Evolutionary conservation across 2,888 invertebrate species (phyloP), one percentile per base, ranked within the genome.

Genomic region (Megastigmus dorsalis): DNA sequence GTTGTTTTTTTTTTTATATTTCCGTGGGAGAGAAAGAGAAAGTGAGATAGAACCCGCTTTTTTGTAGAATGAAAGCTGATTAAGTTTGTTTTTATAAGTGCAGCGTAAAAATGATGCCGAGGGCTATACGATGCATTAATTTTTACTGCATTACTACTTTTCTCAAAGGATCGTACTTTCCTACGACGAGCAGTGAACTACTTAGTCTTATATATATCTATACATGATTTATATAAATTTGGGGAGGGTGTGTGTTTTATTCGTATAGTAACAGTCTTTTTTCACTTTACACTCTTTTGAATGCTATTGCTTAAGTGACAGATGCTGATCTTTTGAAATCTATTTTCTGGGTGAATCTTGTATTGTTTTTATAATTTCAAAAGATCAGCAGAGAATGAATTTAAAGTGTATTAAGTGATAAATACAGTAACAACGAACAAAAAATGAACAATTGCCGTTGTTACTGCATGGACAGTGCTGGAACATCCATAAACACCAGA

Each of bases 161-260:
- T 36, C n/a, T n/a, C n/a, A n/a, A 57, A 68, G 26, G 20, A 68
- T 68, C 68, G 57, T 72, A 66, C 60, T 41, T 10, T 50, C 52
- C 73, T 69, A 66, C 43, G 57, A 72, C 57, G 69, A 67, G 33
- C 59, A 60, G 30, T 45, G 30, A 55, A 66, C 66, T 69, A 70
- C 60, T 73, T 43, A 18, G 15, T 65, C 54, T 66, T 75, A n/a
- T n/a, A n/a, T n/a, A n/a, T n/a, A n/a, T 50, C 48, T 71, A 54
- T 60, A 41, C n/a, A 36, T 33, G n/a, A 13, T 57, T 15, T 50
- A 26, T 50, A 66, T 41, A 26, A 60, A 41, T 59, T 13, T 33
- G 5, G 18, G 36, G 41, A 30, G n/a, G 13, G 28, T 20, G 20
- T 28, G n/a, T n/a, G 15, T 45, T n/a, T 69, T 26, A 10, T 15